phyloP scores from a whole-genome alignment of 2,888 invertebrate genomes.

The Alloplasta piceator region DNA sequence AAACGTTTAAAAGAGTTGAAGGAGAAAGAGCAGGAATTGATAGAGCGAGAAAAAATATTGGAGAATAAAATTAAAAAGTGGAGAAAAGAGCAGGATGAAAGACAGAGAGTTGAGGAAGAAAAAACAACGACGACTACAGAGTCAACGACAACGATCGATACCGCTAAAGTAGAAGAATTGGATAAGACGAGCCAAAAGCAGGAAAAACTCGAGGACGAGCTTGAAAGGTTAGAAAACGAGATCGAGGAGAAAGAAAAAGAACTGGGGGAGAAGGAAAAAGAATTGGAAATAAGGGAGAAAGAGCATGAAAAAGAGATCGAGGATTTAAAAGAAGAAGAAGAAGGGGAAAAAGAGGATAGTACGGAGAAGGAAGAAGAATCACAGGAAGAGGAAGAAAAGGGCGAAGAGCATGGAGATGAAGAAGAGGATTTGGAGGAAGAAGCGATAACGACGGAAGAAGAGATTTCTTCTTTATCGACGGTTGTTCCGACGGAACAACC shows the following conservation, averaged over 20 bases:
- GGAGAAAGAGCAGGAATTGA: constrained; percentile 35
- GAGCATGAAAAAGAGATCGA: constrained; percentile 60
- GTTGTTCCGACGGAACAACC: not conserved
- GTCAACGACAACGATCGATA: constrained; percentile 38
- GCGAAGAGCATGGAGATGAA: constrained; percentile 35
- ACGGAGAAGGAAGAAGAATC: constrained; percentile 45
- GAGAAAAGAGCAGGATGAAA: constrained; percentile 19
- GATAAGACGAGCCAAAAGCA: constrained; percentile 42
- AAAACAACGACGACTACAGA: constrained; percentile 10
- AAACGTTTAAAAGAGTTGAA: constrained; percentile 22
- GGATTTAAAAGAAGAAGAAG: constrained; percentile 52
- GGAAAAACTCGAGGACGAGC: constrained; percentile 58
- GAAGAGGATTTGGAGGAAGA: constrained; percentile 20
- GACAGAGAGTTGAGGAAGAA: constrained; percentile 15
- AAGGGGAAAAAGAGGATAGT: constrained; percentile 38
- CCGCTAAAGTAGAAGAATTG: constrained; percentile 32
- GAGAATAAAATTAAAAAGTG: constrained; percentile 6
- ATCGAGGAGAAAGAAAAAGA: constrained; percentile 52
- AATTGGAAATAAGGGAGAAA: constrained; percentile 50
- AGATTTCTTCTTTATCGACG: not conserved
- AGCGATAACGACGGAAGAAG: constrained; percentile 13
- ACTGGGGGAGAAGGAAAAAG: constrained; percentile 60
- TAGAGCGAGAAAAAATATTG: constrained; percentile 23
- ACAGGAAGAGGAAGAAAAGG: constrained; percentile 39
- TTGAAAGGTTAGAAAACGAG: constrained; percentile 59